Base-by-base conservation (phyloP, 2,797 vertebrate genomes). In the Echiichthys vipera region DNA sequence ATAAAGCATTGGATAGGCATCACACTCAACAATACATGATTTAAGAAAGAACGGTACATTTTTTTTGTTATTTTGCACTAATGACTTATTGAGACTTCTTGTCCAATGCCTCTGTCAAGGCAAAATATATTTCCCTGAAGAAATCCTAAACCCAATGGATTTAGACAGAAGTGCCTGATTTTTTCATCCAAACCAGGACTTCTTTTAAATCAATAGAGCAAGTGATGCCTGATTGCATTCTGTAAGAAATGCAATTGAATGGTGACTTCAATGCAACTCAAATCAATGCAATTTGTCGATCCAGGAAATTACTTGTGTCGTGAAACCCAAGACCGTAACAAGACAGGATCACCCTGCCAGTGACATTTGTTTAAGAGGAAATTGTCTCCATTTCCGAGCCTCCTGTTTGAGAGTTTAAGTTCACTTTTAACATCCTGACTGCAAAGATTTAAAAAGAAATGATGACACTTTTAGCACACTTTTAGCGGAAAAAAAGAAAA, bases 231-330 rank as follows among this genome's bases (percentile, higher is more conserved):
- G 90, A 92, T 93, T 93, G 92, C 87, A 87, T 88, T 92, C 83
- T 89, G 84, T 80, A 82, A 89, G 84, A 89, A 91, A 90, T 89
- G 86, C 91, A 91, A 93, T 91, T 92, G 88, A 92, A 92, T 86
- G 85, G 91, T 90, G 90, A 91, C 92, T 93, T 93, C 91, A 91
- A 88, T 91, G 88, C 86, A 92, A 87, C 86, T 91, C 75, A 84
- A 92, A 94, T 93, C 92, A 91, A 93, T 93, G 87, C 80, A 77
- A 88, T 89, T 91, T 88, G 88, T 92, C 91, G 85, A 93, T 93
- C 90, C 89, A 93, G 93, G 92, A 94, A 94, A 94, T 93, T 87
- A 92, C 91, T 91, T 90, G 82, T 90, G 91, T 92, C 76, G 84
- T 90, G 83, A 91, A 93, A 89, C 78, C 83, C 74, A 71, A 85